Evolutionary conservation across 2,113 vertebrate genomes (phyloP).

Genomic region (Carlito syrichta): DNA sequence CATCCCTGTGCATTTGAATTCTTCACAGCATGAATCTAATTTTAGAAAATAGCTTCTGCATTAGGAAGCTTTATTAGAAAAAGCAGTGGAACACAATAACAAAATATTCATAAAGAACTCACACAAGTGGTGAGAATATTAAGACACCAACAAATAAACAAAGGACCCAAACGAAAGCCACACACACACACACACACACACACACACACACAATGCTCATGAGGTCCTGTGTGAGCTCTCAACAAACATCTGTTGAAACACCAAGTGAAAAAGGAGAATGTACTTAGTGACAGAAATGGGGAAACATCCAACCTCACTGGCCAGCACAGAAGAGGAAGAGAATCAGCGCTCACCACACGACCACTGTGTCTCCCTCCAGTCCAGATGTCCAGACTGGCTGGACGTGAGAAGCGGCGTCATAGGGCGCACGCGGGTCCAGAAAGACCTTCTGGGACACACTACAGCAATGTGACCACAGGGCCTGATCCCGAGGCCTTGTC

Average conservation of each 20-base stretch:
- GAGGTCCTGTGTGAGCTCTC: not conserved
- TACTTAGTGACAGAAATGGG: not conserved
- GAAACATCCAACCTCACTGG: not conserved
- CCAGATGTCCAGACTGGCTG: not conserved
- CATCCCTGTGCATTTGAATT: not conserved
- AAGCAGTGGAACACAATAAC: not conserved
- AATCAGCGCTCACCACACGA: not conserved
- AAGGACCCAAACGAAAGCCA: not conserved
- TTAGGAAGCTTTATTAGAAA: not conserved
- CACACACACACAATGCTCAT: not conserved
- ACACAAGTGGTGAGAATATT: not conserved
- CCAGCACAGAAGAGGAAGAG: not conserved
- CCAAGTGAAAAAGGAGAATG: not conserved
- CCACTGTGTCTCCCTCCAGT: not conserved
- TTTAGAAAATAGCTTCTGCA: not conserved
- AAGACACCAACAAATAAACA: not conserved
- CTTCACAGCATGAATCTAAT: not conserved
- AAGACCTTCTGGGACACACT: not conserved
- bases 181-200: not conserved
- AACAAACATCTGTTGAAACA: not conserved
- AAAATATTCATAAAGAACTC: not conserved
- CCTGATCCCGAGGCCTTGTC: not conserved
- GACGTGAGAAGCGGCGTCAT: no score
- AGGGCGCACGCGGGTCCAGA: no score
- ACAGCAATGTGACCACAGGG: not conserved